These are phyloP conservation scores for Argynnis bischoffii DNA, from an alignment of 2,888 invertebrate genomes.

Conservation along the genomic window DNA sequence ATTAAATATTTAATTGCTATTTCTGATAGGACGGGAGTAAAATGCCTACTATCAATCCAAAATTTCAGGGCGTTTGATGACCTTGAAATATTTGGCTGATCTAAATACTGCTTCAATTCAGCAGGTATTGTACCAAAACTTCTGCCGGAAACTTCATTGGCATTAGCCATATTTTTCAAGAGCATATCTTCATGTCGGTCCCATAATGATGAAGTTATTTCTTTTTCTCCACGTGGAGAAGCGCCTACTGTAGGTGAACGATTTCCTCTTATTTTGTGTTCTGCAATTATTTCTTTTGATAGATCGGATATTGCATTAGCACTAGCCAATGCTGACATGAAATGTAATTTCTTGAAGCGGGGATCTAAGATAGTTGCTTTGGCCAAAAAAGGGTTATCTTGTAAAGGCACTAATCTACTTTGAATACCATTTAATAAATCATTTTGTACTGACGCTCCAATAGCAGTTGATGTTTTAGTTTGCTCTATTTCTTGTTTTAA, in stretches of 20 bases:
- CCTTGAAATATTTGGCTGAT: slow-evolving; percentile 37
- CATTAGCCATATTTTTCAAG: slow-evolving; percentile 25
- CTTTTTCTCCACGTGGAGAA: too few species aligned
- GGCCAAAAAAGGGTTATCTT: too few species aligned
- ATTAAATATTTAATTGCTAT: slow-evolving; percentile 39
- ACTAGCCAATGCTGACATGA: slow-evolving; percentile 31
- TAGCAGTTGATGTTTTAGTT: slow-evolving; percentile 26
- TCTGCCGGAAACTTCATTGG: slow-evolving; percentile 23
- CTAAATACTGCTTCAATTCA: slow-evolving; percentile 35
- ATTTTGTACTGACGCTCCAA: neutral
- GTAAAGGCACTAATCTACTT: too few species aligned
- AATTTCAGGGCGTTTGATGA: slow-evolving; percentile 34
- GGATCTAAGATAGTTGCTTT: too few species aligned
- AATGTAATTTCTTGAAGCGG: neutral
- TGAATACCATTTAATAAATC: too few species aligned
- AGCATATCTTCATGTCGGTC: too few species aligned
- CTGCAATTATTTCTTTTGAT: too few species aligned
- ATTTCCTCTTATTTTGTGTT: too few species aligned
- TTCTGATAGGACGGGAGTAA: slow-evolving; percentile 37
- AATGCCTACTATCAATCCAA: slow-evolving; percentile 38
- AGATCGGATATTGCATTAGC: neutral
- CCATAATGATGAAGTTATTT: too few species aligned
- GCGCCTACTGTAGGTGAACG: too few species aligned
- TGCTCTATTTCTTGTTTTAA: slow-evolving; percentile 30
- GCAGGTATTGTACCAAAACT: slow-evolving; percentile 24